Percentiles rank a stretch among this genome's conserved stretches.
Conservation (phyloP, 2,888 invertebrate species). For the Cheiracanthium punctorium region DNA sequence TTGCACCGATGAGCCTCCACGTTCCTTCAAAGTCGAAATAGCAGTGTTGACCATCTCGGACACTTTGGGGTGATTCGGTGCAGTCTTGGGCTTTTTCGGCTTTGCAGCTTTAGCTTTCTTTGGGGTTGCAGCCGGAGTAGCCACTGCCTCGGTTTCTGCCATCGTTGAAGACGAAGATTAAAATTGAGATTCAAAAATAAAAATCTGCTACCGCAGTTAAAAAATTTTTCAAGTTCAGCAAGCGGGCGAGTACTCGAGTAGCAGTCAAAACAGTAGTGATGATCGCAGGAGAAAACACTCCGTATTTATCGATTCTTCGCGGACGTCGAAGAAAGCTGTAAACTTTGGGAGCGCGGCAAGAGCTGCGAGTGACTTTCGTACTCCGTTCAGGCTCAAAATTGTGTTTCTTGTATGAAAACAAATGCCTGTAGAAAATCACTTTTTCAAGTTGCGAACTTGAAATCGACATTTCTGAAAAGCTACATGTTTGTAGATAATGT, state of each 20-base stretch:
- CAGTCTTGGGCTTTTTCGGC: conserved; percentile 73
- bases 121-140: conserved; percentile 43
- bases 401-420: conserved; percentile 60
- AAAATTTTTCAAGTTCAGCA: not conserved
- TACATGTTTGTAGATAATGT: conserved; percentile 35
- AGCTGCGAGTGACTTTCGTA: conserved; percentile 44
- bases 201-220: not conserved
- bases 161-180: conserved; percentile 7
- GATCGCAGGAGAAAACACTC: not conserved
- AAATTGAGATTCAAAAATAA: not conserved
- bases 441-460: not conserved
- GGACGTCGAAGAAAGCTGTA: conserved; percentile 70
- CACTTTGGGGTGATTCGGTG: conserved; percentile 80
- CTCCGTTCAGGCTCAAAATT: conserved; percentile 29
- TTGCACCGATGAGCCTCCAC: conserved; percentile 80
- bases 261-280: conserved; percentile 11
- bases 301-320: conserved; percentile 40
- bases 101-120: conserved; percentile 55
- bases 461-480: conserved; percentile 1
- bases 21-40: conserved; percentile 75
- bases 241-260: not conserved
- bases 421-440: conserved; percentile 30
- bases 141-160: conserved; percentile 49
- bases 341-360: conserved; percentile 68
- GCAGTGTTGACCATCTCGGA: conserved; percentile 81